Evolutionary conservation across 2,888 invertebrate genomes (phyloP).

Genomic region (Phania funesta): DNA sequence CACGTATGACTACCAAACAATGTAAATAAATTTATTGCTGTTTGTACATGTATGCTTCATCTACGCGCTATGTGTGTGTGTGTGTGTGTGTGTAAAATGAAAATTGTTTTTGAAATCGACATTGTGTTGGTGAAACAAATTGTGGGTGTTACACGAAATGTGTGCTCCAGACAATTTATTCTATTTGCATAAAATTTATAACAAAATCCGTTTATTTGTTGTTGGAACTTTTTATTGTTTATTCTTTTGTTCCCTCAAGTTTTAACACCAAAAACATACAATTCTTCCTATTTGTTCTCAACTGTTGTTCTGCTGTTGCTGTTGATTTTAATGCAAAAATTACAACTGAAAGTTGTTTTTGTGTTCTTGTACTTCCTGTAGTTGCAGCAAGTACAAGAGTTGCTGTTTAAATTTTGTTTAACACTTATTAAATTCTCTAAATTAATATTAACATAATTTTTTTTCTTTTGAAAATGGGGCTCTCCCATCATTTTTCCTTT

Average conservation of each 20-base stretch:
- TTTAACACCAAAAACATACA: slow-evolving; percentile 53
- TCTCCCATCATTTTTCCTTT: too few relatives aligned
- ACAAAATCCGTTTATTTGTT: slow-evolving; percentile 33
- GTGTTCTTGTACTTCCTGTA: neutral
- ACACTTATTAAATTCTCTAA: too few relatives aligned
- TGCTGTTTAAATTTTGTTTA: neutral
- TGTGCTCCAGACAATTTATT: slow-evolving; percentile 61
- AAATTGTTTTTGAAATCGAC: neutral
- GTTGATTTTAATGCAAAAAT: neutral
- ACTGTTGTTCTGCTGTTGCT: neutral
- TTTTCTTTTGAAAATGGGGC: too few relatives aligned
- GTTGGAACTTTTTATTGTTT: neutral
- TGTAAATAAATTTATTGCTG: neutral
- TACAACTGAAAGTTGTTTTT: neutral
- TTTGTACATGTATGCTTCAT: neutral
- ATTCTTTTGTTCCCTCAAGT: slow-evolving; percentile 16
- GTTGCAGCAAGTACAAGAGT: neutral
- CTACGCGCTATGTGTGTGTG: neutral
- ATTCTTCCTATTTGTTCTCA: slow-evolving; percentile 9
- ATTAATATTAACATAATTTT: too few relatives aligned
- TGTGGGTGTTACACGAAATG: slow-evolving; percentile 45
- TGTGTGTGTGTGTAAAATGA: neutral
- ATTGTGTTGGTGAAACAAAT: slow-evolving; percentile 36
- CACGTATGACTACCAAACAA: too few relatives aligned
- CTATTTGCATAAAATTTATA: slow-evolving; percentile 46